Evolutionary conservation across 2,888 invertebrate species (phyloP).

Genomic region (Atethmia centrago): DNA sequence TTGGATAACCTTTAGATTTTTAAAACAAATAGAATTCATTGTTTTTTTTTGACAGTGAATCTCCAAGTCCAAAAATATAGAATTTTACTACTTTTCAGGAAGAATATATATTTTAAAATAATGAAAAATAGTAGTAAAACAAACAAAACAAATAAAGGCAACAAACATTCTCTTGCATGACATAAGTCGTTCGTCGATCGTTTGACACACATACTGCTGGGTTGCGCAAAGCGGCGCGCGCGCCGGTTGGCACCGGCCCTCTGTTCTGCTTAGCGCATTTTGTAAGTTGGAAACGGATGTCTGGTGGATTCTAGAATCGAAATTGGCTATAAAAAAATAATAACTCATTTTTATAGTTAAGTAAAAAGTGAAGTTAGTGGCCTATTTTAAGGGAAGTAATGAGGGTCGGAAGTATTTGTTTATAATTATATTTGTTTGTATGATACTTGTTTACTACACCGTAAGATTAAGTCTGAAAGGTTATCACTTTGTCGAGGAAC

Average conservation of each 20-base stretch:
- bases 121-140: conserved; percentile 41
- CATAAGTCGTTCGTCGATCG: conserved; percentile 79
- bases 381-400: not conserved
- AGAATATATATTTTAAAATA: not conserved
- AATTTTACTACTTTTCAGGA: not conserved
- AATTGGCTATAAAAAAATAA: conserved; percentile 47
- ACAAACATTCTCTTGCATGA: conserved; percentile 77
- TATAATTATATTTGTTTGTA: too few relatives aligned
- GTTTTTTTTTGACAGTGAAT: not conserved
- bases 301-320: conserved; percentile 67
- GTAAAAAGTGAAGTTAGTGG: not conserved
- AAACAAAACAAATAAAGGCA: conserved; percentile 66
- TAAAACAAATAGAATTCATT: not conserved
- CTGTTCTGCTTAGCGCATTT: conserved; percentile 71
- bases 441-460: not conserved
- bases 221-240: conserved; percentile 80
- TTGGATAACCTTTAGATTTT: conserved; percentile 3
- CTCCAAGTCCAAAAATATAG: not conserved
- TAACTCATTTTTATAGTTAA: conserved; percentile 5
- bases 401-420: not conserved
- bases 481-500: not conserved
- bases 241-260: conserved; percentile 77
- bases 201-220: conserved; percentile 82
- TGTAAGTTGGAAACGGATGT: conserved; percentile 74
- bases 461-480: not conserved